Conservation (phyloP, 2,797 vertebrate species). For the Chanos chanos region DNA sequence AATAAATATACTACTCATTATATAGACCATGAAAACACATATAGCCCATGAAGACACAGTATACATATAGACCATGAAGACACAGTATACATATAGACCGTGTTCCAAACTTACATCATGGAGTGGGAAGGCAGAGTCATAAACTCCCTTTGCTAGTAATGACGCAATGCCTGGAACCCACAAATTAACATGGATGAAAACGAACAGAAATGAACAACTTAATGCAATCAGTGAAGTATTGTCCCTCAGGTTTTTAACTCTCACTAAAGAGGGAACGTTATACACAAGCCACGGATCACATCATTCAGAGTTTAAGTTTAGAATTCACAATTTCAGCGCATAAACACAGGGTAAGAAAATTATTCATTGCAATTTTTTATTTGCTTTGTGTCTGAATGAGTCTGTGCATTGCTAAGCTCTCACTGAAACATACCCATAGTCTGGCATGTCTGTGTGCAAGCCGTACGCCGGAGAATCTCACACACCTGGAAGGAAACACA, state of each 20-base stretch:
- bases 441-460: conserved; percentile 71
- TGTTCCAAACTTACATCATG: conserved; percentile 88
- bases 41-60: too few species aligned
- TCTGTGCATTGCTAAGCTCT: too few species aligned
- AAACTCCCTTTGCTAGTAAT: conserved; percentile 88
- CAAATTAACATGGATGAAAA: conserved; percentile 34
- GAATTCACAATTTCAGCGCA: too few species aligned
- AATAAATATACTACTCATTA: too few species aligned
- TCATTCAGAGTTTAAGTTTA: too few species aligned
- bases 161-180: conserved; percentile 81
- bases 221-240: too few species aligned
- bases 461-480: conserved; percentile 81
- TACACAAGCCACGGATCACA: too few species aligned
- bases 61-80: background rate
- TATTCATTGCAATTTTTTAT: background rate
- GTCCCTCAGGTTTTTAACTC: too few species aligned
- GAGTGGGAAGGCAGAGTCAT: conserved; percentile 89
- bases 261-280: too few species aligned
- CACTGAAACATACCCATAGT: conserved; percentile 83
- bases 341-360: too few species aligned
- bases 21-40: too few species aligned
- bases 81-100: background rate
- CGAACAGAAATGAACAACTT: background rate
- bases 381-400: background rate
- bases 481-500: conserved; percentile 67